A percentile compares a stretch with the other conserved stretches of the same genome.
Evolutionary conservation across 2,113 vertebrate species (phyloP).

Genomic region (Atrichornis clamosus): DNA sequence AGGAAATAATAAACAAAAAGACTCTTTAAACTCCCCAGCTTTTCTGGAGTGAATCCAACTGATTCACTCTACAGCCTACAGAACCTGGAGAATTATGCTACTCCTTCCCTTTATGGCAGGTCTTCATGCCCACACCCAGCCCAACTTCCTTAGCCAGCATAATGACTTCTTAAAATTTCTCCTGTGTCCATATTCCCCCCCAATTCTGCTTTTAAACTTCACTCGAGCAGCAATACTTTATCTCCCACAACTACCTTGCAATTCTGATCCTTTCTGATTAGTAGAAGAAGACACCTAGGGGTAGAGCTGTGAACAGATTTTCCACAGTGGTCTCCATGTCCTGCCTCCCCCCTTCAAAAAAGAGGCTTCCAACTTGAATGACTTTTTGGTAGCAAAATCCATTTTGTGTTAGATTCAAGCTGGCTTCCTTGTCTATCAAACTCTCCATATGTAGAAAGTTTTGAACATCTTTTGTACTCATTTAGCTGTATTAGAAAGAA

Average conservation of each 20-base stretch:
- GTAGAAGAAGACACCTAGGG: background rate
- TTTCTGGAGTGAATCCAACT: background rate
- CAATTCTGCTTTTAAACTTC: background rate
- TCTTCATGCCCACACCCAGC: background rate
- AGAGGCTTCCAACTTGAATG: background rate
- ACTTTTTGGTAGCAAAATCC: background rate
- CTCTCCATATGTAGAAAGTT: background rate
- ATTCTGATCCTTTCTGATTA: background rate
- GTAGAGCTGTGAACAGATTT: background rate
- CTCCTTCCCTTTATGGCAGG: background rate
- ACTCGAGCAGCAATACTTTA: background rate
- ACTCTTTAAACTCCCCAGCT: background rate
- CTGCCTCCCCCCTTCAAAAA: background rate
- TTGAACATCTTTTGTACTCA: background rate
- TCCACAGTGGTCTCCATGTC: background rate
- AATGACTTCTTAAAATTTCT: background rate
- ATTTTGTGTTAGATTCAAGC: background rate
- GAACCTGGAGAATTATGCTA: fast-evolving
- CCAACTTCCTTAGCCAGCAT: background rate
- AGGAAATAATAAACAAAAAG: background rate
- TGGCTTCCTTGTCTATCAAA: background rate
- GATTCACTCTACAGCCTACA: background rate
- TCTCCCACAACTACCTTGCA: background rate
- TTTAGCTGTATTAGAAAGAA: background rate
- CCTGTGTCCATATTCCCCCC: background rate